Base-by-base conservation (phyloP, 2,797 vertebrate genomes). In the Phyllotis vaccarum region DNA sequence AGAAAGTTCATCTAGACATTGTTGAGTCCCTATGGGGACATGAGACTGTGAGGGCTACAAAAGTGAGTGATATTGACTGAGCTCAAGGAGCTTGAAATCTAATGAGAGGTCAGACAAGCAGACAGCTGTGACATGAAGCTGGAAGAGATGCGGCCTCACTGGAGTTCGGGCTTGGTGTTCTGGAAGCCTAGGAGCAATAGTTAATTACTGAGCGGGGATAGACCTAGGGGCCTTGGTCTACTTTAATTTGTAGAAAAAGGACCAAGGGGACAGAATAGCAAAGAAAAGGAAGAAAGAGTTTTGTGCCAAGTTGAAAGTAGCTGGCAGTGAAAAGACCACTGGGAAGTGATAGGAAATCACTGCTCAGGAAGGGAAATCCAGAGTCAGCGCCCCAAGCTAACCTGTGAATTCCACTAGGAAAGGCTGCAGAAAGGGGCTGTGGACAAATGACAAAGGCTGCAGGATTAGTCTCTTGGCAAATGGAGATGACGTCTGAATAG, bases 391-490 rank as follows among this genome's bases (percentile, higher is more conserved):
- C 72, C 21, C 52, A 17, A 49, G 37, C 21, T 58, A 72, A 76
- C 79, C 86, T 89, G 16, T 86, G 24, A 86, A 70, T 89, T 86
- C 49, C 24, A 9, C 52, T 49, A 9, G 64, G 16, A 43, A 14
- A 52, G 29, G 6, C 66, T 76, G 58, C 14, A 64, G 72, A 60
- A 93, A 79, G 88, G 62, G 19, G 78, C 82, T 92, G 81, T 74
- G 46, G 21, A 91, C 62, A 49, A 21, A n/a, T n/a, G n/a, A 37
- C 31, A 34, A 43, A 95, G 89, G n/a, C 16, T 92, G 94, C 89
- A 74, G 89, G 34, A 78, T 95, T 37, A 29, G 34, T 93, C 89
- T 81, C 75, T 96, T 94, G 95, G 54, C 93, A 96, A 93, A 82
- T 75, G 12, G 14, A 12, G 34, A 24, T 58, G 27, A 11, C 70